These are phyloP conservation scores for Daktulosphaira vitifoliae DNA, from an alignment of 1,140 invertebrate genomes.

Conservation along the genomic window DNA sequence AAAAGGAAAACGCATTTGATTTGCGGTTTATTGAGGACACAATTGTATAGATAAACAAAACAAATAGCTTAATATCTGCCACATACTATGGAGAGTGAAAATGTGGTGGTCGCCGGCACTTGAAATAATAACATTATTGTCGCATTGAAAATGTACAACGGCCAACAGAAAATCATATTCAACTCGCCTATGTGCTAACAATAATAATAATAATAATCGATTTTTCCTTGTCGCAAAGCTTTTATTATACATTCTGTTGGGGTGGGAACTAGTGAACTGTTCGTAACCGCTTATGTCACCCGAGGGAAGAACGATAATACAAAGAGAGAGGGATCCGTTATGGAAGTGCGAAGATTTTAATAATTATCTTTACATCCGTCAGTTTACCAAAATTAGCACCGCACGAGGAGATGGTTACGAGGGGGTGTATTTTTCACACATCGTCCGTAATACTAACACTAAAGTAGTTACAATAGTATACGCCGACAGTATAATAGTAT, in stretches of 20 bases:
- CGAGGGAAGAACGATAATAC: conserved; percentile 27
- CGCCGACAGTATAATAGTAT: too few species aligned
- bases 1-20: too few species aligned
- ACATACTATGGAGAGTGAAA: too few species aligned
- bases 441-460: neutral
- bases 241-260: conserved; percentile 28
- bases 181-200: neutral
- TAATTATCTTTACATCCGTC: conserved; percentile 34
- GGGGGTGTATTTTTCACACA: conserved; percentile 20
- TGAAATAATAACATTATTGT: too few species aligned
- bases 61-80: too few species aligned
- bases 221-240: conserved; percentile 28
- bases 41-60: too few species aligned
- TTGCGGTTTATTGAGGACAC: too few species aligned
- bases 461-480: too few species aligned
- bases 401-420: neutral
- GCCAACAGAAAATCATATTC: conserved; percentile 10
- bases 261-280: conserved; percentile 33
- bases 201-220: conserved; percentile 32
- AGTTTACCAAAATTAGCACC: conserved; percentile 33
- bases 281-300: conserved; percentile 34
- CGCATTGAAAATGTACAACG: neutral
- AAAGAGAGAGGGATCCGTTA: conserved; percentile 25
- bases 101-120: too few species aligned
- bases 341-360: conserved; percentile 31